A percentile compares a stretch with the other conserved stretches of the same genome.
These are phyloP conservation scores for Malacoraja senta DNA, from an alignment of 2,797 vertebrate species.

Conservation along the genomic window DNA sequence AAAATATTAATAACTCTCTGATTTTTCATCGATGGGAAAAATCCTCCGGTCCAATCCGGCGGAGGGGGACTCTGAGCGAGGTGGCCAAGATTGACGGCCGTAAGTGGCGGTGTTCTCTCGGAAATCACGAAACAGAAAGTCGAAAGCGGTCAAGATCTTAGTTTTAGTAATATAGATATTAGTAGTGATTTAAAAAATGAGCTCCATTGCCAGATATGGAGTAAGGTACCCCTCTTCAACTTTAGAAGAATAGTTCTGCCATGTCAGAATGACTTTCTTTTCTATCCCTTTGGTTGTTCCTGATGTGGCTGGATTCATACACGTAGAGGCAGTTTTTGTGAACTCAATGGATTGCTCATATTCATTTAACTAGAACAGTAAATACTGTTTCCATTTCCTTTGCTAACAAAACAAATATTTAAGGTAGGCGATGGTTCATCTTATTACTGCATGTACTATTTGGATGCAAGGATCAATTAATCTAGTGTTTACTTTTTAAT, in stretches of 20 bases:
- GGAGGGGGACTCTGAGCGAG: too few species aligned
- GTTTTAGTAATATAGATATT: too few species aligned
- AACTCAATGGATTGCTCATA: not conserved
- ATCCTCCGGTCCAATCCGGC: too few species aligned
- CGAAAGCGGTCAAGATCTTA: too few species aligned
- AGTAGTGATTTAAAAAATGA: not conserved
- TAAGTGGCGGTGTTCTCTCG: too few species aligned
- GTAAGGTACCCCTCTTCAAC: not conserved
- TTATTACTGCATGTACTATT: not conserved
- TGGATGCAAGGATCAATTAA: not conserved
- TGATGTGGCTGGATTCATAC: not conserved
- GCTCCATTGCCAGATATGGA: not conserved
- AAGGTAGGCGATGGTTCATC: not conserved
- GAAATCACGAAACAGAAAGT: too few species aligned
- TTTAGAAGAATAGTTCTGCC: not conserved
- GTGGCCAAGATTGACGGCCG: too few species aligned
- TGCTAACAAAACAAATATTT: not conserved
- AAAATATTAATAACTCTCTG: too few species aligned
- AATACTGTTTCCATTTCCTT: not conserved
- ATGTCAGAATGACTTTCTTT: not conserved
- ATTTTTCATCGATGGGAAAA: too few species aligned
- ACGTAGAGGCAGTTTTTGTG: not conserved
- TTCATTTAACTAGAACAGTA: not conserved
- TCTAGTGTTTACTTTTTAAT: not conserved
- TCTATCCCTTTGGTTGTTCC: not conserved